phyloP scores from a whole-genome alignment of 2,888 invertebrate genomes.

The Desoria tigrina region DNA sequence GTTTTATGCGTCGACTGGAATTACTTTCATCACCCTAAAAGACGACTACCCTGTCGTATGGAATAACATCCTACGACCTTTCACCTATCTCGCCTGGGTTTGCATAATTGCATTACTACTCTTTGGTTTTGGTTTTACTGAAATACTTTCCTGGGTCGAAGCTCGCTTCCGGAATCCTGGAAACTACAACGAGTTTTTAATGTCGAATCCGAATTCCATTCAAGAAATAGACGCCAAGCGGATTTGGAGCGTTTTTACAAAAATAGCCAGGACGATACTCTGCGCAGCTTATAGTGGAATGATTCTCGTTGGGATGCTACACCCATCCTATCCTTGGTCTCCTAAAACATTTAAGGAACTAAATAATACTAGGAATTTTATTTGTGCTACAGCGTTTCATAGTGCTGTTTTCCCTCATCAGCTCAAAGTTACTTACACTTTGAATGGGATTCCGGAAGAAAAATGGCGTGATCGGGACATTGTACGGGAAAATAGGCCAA shows the following conservation, averaged over 20 bases:
- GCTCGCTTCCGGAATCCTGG: too few species aligned
- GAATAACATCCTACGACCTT: slow-evolving; percentile 25
- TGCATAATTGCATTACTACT: too few species aligned
- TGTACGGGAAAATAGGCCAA: background rate
- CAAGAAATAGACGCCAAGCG: background rate
- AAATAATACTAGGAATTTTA: slow-evolving; percentile 25
- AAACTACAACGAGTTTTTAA: too few species aligned
- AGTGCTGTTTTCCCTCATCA: slow-evolving; percentile 15
- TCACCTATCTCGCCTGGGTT: slow-evolving; percentile 1
- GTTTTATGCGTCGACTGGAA: slow-evolving; percentile 29
- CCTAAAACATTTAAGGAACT: slow-evolving; percentile 27
- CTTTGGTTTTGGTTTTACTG: too few species aligned
- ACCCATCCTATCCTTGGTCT: slow-evolving; percentile 23
- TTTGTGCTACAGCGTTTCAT: slow-evolving; percentile 18
- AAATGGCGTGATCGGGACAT: slow-evolving; percentile 7
- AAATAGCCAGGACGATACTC: background rate
- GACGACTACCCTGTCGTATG: slow-evolving; percentile 19
- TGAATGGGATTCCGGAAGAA: slow-evolving; percentile 25
- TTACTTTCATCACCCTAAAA: slow-evolving; percentile 27
- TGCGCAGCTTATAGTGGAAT: slow-evolving; percentile 23
- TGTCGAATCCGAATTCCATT: background rate
- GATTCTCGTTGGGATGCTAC: slow-evolving; percentile 26
- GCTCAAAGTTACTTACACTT: slow-evolving; percentile 13
- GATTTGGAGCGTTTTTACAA: background rate
- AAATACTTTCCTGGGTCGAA: too few species aligned